Evolutionary conservation across 2,888 invertebrate genomes (phyloP).

Genomic region (Lottia gigantea): DNA sequence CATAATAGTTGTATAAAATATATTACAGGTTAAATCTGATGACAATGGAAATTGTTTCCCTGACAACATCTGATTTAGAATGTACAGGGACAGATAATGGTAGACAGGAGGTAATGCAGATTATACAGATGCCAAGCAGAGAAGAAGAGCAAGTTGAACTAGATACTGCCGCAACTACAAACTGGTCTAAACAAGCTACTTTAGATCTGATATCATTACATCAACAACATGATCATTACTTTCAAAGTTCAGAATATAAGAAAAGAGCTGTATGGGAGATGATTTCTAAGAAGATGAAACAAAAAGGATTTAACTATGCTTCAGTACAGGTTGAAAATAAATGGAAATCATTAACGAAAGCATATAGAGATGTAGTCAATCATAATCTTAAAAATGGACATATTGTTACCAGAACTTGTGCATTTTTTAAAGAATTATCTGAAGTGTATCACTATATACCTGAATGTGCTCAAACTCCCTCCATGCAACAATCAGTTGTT

Average conservation of each 20-base stretch:
- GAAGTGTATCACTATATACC: conserved; percentile 24
- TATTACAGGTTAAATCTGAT: too few relatives aligned
- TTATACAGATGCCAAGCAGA: too few relatives aligned
- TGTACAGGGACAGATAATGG: too few relatives aligned
- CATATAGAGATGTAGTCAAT: conserved; percentile 26
- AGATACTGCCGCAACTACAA: not conserved
- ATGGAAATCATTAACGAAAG: conserved; percentile 30
- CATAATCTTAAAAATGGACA: conserved; percentile 14
- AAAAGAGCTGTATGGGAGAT: conserved; percentile 28
- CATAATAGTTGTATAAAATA: too few relatives aligned
- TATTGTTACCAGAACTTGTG: conserved; percentile 20
- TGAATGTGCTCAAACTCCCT: conserved; percentile 15
- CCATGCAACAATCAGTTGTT: not conserved
- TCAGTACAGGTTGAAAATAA: conserved; percentile 32
- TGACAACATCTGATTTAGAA: too few relatives aligned
- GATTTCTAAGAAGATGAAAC: conserved; percentile 23
- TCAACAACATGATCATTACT: conserved; percentile 14
- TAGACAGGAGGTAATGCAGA: too few relatives aligned
- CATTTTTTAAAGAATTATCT: conserved; percentile 22
- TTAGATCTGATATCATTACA: conserved; percentile 17
- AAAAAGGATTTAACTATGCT: conserved; percentile 15
- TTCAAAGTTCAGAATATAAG: conserved; percentile 17
- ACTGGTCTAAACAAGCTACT: conserved; percentile 13
- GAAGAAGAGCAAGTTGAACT: too few relatives aligned
- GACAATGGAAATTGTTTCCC: too few relatives aligned